Evolutionary conservation across 2,888 invertebrate species (phyloP).

Genomic region (Metacarcinus magister): DNA sequence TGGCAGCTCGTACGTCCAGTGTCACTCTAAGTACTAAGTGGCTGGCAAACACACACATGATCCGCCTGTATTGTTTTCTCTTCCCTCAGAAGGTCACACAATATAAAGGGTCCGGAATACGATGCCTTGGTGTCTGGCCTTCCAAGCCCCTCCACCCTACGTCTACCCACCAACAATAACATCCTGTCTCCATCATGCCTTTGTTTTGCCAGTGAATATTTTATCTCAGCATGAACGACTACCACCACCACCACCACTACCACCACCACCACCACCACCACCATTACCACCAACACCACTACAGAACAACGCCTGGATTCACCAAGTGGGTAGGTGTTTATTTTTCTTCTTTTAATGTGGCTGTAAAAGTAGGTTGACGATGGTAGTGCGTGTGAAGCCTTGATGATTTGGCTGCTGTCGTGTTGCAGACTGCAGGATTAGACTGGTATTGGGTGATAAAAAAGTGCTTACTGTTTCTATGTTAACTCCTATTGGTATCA

Average conservation of each 20-base stretch:
- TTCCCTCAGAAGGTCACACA: not conserved
- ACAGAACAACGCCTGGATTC: not conserved
- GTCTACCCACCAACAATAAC: not conserved
- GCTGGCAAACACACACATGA: not conserved
- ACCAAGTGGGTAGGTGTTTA: not conserved
- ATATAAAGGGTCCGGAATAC: not conserved
- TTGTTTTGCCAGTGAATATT: constrained; percentile 16
- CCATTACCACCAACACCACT: too few species aligned
- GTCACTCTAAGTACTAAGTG: not conserved
- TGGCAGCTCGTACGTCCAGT: not conserved
- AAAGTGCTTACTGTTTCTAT: not conserved
- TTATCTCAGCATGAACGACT: not conserved
- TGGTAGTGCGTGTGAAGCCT: not conserved
- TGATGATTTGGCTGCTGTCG: not conserved
- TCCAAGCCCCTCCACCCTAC: not conserved
- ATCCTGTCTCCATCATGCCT: not conserved
- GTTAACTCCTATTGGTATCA: not conserved
- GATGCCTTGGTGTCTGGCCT: not conserved
- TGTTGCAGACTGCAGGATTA: not conserved
- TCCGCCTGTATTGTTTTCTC: not conserved
- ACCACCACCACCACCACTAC: not conserved
- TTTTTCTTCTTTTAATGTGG: not conserved
- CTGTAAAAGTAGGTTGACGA: not conserved
- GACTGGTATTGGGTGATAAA: not conserved
- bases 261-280: too few species aligned